phyloP scores from a whole-genome alignment of 2,888 invertebrate genomes.

The Linyphia triangularis region DNA sequence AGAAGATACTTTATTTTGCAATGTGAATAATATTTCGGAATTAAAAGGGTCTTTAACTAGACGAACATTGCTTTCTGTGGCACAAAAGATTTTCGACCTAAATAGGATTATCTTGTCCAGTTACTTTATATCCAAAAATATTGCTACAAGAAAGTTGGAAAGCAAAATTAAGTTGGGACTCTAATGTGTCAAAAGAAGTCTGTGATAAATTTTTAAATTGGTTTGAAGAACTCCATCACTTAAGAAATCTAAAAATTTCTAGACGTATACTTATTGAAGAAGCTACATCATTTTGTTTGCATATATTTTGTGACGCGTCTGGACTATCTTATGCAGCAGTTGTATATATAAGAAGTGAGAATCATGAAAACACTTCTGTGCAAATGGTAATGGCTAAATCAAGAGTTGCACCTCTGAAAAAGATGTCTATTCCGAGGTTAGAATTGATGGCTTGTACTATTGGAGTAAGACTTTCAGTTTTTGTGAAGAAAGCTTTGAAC shows the following conservation, averaged over 20 bases:
- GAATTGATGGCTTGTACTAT: too few species aligned
- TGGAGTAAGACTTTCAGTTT: too few species aligned
- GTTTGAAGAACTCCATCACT: background rate
- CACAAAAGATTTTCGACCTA: background rate
- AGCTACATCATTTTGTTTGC: background rate
- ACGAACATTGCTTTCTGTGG: too few species aligned
- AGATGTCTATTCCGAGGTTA: background rate
- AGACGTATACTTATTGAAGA: background rate
- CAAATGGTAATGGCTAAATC: background rate
- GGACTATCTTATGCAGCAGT: background rate
- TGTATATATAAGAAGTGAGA: background rate
- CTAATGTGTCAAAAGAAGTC: too few species aligned
- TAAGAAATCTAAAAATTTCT: background rate
- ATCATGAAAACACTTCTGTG: background rate
- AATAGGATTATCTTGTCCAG: background rate
- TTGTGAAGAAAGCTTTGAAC: too few species aligned
- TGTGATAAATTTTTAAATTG: background rate
- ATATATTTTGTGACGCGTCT: background rate
- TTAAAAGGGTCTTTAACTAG: too few species aligned
- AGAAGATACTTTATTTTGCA: too few species aligned
- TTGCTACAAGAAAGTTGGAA: background rate
- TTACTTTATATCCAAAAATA: background rate
- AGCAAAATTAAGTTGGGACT: too few species aligned
- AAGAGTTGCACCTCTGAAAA: background rate
- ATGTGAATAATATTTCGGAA: too few species aligned